These are phyloP conservation scores for Talpa occidentalis DNA, from an alignment of 2,113 vertebrate genomes.

Conservation along the genomic window DNA sequence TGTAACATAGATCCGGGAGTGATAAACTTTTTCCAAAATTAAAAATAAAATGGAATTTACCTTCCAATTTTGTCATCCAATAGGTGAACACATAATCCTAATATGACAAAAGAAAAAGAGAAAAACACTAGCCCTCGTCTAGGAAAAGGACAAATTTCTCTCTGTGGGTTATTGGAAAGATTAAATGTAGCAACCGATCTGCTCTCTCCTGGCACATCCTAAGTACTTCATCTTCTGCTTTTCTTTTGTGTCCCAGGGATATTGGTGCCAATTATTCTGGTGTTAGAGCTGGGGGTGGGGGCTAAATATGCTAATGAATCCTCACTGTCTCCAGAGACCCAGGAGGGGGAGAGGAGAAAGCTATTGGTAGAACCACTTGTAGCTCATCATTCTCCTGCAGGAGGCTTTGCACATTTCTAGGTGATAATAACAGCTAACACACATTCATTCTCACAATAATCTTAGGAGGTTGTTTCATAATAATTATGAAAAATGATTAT, in stretches of 20 bases:
- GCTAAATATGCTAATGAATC: neutral
- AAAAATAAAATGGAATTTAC: neutral
- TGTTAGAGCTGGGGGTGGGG: neutral
- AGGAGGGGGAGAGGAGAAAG: neutral
- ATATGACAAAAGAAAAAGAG: neutral
- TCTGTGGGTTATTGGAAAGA: neutral
- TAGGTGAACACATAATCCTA: neutral
- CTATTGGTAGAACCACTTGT: neutral
- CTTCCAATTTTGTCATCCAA: neutral
- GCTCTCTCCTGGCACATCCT: neutral
- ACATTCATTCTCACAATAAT: neutral
- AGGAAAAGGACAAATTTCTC: neutral
- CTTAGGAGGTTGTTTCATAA: neutral
- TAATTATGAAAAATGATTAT: neutral
- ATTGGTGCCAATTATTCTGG: neutral
- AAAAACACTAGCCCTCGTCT: neutral
- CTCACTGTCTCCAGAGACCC: neutral
- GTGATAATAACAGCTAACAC: accelerated
- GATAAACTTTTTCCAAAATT: neutral
- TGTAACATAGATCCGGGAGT: neutral
- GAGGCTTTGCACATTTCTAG: neutral
- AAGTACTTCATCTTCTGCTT: neutral
- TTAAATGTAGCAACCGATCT: accelerated
- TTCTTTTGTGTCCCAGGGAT: neutral
- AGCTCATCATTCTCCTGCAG: accelerated